Evolutionary conservation across 2,113 vertebrate genomes (phyloP).

Genomic region (Pungitius pungitius): DNA sequence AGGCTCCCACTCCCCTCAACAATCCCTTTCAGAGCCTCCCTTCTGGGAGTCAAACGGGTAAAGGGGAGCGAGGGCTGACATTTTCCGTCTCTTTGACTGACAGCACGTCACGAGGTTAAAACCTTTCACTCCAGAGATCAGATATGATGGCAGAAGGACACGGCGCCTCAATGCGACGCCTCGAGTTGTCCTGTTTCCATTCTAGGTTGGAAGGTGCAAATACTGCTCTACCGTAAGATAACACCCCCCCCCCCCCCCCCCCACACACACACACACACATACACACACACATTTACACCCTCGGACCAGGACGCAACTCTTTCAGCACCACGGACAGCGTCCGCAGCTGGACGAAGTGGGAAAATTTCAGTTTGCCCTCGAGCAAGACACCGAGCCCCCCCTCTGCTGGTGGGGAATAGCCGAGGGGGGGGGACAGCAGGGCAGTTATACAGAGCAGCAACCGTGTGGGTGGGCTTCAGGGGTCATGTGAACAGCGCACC

Average conservation of each 20-base stretch:
- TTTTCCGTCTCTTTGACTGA: conserved; percentile 15
- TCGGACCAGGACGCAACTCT: conserved; percentile 26
- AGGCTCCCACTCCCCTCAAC: conserved; percentile 4
- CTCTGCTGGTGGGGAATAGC: conserved; percentile 27
- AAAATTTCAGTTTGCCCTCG: too few relatives aligned
- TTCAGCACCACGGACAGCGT: conserved; percentile 56
- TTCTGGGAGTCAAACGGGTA: not conserved
- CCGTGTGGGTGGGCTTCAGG: too few relatives aligned
- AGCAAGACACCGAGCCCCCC: conserved; percentile 42
- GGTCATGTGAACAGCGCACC: too few relatives aligned
- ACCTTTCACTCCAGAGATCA: conserved; percentile 23
- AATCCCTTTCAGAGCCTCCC: conserved; percentile 18
- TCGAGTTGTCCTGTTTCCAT: not conserved
- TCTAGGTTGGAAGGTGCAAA: not conserved
- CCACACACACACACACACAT: conserved; percentile 7
- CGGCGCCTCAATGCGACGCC: not conserved
- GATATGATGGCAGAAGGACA: conserved; percentile 25
- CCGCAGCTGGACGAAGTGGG: too few relatives aligned
- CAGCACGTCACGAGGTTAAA: conserved; percentile 43
- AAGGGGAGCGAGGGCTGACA: not conserved
- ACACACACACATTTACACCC: not conserved
- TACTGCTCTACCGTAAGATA: not conserved
- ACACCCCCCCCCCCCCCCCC: too few relatives aligned
- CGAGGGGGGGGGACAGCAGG: conserved; percentile 18
- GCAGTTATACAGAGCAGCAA: conserved; percentile 31